Base-by-base conservation (phyloP, 2,888 invertebrate species). In the Periphyllus acericola region DNA sequence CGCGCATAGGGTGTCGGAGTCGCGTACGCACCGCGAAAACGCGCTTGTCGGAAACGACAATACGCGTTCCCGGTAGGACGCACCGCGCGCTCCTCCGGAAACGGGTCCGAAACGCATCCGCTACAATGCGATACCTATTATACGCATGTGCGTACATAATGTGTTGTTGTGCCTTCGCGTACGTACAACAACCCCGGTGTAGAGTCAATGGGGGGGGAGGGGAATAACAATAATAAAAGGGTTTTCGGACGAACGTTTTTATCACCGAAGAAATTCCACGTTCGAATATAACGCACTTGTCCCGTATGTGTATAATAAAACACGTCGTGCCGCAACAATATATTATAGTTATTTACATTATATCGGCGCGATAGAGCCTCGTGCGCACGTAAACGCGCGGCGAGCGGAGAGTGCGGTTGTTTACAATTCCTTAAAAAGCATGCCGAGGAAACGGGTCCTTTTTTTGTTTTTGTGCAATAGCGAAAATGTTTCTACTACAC, bases 31-130 rank as follows among this genome's bases (percentile, higher is more conserved):
- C 32, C 71, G 71, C 71, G 71, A 71, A 71, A 71, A 29, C 71
- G 29, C 68, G 68, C 32, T 74, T 36, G 74, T 74, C 74, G 74
- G 74, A 74, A 74, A 74, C 74, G 74, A 36, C 74, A 11, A 25
- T 11, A 32, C 29, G 29, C 29, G 29, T 68, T 60, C 60, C 21
- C 60, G 68, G 68, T 71, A 29, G n/a, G 66, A n/a, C 32, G 29
- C 71, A 32, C 34, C 71, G 29, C 74, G 29, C 74, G 74, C 36
- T 74, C 74, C 74, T 74, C 74, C 74, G 74, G 74, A 74, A 74
- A 74, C 32, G 74, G 74, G 74, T 74, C 74, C 74, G 74, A 74
- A 74, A 74, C 74, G 74, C 74, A 32, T 74, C 74, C 74, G 74
- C 32, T 36, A 36, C 74, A 36, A 36, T 25, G 74, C 74, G 74